These are phyloP conservation scores for Ceratoteleas bidentatus DNA, from an alignment of 1,140 invertebrate species.

Conservation along the genomic window DNA sequence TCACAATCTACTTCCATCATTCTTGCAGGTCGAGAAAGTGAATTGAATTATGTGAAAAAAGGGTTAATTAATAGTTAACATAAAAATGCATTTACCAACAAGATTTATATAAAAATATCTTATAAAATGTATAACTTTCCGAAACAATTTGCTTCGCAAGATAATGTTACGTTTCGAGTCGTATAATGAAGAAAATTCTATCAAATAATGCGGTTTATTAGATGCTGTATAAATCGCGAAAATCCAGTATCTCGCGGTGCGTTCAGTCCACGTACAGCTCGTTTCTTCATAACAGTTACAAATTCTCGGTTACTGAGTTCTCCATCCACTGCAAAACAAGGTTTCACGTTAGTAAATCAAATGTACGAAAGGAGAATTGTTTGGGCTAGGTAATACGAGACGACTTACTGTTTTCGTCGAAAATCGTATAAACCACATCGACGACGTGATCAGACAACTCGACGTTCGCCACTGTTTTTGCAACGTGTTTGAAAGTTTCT, in stretches of 20 bases:
- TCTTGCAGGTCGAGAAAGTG: too few relatives aligned
- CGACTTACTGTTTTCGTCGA: conserved; percentile 3
- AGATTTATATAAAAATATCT: too few relatives aligned
- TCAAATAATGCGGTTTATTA: conserved; percentile 4
- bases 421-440: neutral
- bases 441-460: conserved; percentile 86
- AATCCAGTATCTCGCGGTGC: conserved; percentile 27
- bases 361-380: neutral
- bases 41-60: too few relatives aligned
- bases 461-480: conserved; percentile 97
- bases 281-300: conserved; percentile 22
- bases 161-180: too few relatives aligned
- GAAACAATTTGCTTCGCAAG: too few relatives aligned
- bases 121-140: too few relatives aligned
- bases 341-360: conserved; percentile 3
- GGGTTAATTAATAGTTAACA: too few relatives aligned
- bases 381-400: neutral
- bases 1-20: too few relatives aligned
- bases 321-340: conserved; percentile 25
- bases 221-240: conserved; percentile 14
- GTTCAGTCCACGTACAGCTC: conserved; percentile 28
- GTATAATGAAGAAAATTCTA: neutral
- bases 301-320: conserved; percentile 29
- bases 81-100: too few relatives aligned
- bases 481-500: conserved; percentile 97